phyloP scores from a whole-genome alignment of 2,888 invertebrate species.

The Lordiphosa andalusiaca region DNA sequence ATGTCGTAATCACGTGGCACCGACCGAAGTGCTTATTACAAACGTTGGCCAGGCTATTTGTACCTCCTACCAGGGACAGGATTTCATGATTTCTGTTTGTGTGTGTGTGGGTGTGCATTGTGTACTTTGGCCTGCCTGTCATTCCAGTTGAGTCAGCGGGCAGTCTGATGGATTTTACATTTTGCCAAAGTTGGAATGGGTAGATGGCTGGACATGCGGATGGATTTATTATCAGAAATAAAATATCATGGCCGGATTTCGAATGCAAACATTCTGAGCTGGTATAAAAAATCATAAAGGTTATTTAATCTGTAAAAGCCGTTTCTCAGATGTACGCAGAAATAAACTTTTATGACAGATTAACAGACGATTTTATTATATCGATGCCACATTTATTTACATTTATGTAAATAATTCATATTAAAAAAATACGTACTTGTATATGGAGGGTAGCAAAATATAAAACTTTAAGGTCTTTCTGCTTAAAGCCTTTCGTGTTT shows the following conservation, averaged over 20 bases:
- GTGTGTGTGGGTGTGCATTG: conserved; percentile 5
- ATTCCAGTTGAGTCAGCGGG: conserved; percentile 12
- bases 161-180: conserved; percentile 33
- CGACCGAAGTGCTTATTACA: conserved; percentile 47
- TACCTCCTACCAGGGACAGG: background rate
- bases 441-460: no score
- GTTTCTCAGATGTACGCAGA: no score
- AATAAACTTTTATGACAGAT: no score
- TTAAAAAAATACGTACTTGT: no score
- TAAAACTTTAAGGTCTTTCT: no score
- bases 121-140: conserved; percentile 13
- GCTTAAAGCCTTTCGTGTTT: no score
- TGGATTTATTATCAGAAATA: conserved; percentile 1
- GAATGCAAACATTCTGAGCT: no score
- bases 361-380: no score
- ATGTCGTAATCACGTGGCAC: conserved; percentile 62
- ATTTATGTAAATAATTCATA: no score
- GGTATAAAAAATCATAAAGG: no score
- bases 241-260: background rate
- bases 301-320: no score
- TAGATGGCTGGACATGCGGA: conserved; percentile 13
- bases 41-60: conserved; percentile 21
- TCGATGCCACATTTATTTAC: no score
- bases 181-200: conserved; percentile 20
- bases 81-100: conserved; percentile 1